Conservation (phyloP, 1,140 invertebrate species). For the Drosophila mojavensis region DNA sequence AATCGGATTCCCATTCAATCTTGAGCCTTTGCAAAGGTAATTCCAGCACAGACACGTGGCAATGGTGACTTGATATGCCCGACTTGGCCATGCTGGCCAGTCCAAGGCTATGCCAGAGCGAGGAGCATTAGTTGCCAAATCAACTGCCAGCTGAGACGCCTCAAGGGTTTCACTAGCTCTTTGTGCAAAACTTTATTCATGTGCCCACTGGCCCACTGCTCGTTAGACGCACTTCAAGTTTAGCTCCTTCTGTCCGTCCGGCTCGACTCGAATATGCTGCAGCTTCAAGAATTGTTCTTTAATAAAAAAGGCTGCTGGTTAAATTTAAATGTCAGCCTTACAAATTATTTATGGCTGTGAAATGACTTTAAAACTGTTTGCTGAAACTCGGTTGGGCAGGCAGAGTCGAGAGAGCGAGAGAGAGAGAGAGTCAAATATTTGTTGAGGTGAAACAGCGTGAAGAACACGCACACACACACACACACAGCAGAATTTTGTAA, state of each 20-base stretch:
- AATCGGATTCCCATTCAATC: constrained; percentile 36
- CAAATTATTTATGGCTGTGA: neutral
- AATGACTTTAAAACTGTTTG: constrained; percentile 30
- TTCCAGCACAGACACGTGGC: constrained; percentile 13
- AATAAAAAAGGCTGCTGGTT: neutral
- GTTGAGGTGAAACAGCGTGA: constrained; percentile 19
- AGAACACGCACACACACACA: constrained; percentile 25
- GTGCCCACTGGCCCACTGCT: constrained; percentile 10
- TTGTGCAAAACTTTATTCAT: constrained; percentile 14
- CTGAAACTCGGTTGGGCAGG: constrained; percentile 6
- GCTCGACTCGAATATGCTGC: neutral
- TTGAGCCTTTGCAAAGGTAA: neutral
- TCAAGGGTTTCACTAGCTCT: constrained; percentile 13
- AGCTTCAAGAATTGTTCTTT: neutral
- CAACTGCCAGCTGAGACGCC: neutral
- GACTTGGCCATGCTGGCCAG: constrained; percentile 2
- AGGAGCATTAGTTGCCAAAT: neutral
- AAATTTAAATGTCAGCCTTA: constrained; percentile 5
- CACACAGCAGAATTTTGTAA: constrained; percentile 56
- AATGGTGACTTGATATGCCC: constrained; percentile 19
- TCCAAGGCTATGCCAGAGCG: constrained; percentile 1
- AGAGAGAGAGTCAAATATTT: constrained; percentile 30
- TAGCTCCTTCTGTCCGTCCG: too few species aligned
- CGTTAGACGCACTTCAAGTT: constrained; percentile 15
- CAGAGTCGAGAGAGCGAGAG: neutral